phyloP scores from a whole-genome alignment of 2,888 invertebrate genomes.

The Andricus quercusramuli region DNA sequence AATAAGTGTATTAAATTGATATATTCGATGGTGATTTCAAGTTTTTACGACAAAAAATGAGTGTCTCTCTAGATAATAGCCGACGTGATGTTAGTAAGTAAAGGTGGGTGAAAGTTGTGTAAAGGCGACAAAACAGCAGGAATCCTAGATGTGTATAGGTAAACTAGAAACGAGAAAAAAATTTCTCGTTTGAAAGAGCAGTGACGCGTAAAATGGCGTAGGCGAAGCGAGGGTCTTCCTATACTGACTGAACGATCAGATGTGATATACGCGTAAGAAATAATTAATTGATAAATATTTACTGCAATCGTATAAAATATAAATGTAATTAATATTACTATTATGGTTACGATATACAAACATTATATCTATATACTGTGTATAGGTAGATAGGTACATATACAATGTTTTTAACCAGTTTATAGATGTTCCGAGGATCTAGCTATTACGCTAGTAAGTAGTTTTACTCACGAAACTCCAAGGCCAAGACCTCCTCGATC shows the following conservation, averaged over 20 bases:
- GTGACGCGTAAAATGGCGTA: slow-evolving; percentile 60
- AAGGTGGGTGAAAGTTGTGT: slow-evolving; percentile 43
- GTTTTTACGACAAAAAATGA: slow-evolving; percentile 73
- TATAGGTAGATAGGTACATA: slow-evolving; percentile 75
- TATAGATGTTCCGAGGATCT: slow-evolving; percentile 75
- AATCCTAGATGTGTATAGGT: slow-evolving; percentile 28
- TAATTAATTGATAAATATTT: slow-evolving; percentile 72
- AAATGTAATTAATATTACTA: slow-evolving; percentile 63
- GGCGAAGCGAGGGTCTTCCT: slow-evolving; percentile 78
- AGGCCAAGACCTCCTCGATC: background rate
- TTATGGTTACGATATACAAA: slow-evolving; percentile 69
- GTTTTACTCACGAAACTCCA: slow-evolving; percentile 11
- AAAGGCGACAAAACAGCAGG: slow-evolving; percentile 41
- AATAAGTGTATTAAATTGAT: slow-evolving; percentile 76
- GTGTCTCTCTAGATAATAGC: slow-evolving; percentile 69
- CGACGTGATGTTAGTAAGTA: slow-evolving; percentile 43
- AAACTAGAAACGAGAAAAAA: slow-evolving; percentile 21
- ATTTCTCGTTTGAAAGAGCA: slow-evolving; percentile 41
- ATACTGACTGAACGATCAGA: slow-evolving; percentile 79
- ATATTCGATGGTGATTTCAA: slow-evolving; percentile 77
- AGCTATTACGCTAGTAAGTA: slow-evolving; percentile 47
- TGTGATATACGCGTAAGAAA: slow-evolving; percentile 78
- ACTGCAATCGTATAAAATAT: slow-evolving; percentile 71
- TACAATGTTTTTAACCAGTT: slow-evolving; percentile 77
- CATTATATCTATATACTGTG: slow-evolving; percentile 70